A percentile compares a stretch with the other conserved stretches of the same genome.
phyloP scores from a whole-genome alignment of 2,113 vertebrate genomes.

The Naja naja region DNA sequence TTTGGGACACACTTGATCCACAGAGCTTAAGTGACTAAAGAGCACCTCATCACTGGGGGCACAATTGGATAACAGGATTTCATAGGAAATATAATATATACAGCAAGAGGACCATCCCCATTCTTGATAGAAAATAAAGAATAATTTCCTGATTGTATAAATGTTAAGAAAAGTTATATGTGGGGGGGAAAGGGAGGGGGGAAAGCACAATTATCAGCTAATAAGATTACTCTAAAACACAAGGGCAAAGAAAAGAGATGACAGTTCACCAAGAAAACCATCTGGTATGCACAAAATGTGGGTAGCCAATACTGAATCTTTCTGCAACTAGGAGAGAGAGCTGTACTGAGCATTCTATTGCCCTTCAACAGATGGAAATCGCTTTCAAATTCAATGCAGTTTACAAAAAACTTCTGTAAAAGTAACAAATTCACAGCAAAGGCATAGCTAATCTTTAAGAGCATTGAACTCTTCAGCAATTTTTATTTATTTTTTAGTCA shows the following conservation, averaged over 20 bases:
- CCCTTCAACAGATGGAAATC: not conserved
- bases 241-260: conserved; percentile 9
- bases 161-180: not conserved
- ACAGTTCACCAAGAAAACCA: not conserved
- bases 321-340: not conserved
- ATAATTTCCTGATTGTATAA: not conserved
- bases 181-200: not conserved
- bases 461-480: not conserved
- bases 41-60: not conserved
- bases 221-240: not conserved
- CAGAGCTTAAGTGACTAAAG: not conserved
- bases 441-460: not conserved
- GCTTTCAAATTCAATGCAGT: not conserved
- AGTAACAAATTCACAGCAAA: not conserved
- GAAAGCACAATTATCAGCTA: not conserved
- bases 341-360: not conserved
- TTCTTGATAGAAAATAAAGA: not conserved
- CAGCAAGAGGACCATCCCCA: not conserved
- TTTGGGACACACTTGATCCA: not conserved
- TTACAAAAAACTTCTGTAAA: not conserved
- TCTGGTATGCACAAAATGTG: not conserved
- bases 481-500: not conserved
- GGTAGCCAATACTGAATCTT: not conserved
- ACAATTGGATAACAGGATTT: not conserved
- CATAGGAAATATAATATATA: not conserved